These are phyloP conservation scores for Cryptus armator DNA, from an alignment of 2,888 invertebrate genomes.

Conservation along the genomic window DNA sequence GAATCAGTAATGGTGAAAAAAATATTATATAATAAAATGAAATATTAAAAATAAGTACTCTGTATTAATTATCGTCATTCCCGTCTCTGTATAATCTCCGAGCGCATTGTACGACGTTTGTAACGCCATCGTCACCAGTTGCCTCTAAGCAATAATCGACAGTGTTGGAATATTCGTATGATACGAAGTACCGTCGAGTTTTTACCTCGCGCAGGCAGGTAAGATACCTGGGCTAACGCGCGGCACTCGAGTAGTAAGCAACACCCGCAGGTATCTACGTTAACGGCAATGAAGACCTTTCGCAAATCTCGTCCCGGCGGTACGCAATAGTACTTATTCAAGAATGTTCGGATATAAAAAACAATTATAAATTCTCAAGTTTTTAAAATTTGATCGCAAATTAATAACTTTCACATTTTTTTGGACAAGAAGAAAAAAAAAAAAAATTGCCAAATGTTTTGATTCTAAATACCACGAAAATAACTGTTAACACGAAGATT, in stretches of 20 bases:
- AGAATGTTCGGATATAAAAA: no score
- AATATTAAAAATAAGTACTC: not conserved
- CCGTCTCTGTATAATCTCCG: slow-evolving; percentile 1
- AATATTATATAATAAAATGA: not conserved
- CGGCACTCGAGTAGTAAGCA: not conserved
- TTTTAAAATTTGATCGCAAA: no score
- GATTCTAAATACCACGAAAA: no score
- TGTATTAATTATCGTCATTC: not conserved
- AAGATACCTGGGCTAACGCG: slow-evolving; percentile 18
- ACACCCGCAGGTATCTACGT: slow-evolving; percentile 45
- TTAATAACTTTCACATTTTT: no score
- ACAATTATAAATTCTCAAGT: no score
- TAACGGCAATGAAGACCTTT: slow-evolving; percentile 22
- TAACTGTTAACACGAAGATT: no score
- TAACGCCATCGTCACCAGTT: slow-evolving; percentile 26
- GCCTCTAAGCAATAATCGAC: not conserved
- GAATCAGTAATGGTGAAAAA: slow-evolving; percentile 25
- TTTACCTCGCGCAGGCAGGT: slow-evolving; percentile 47
- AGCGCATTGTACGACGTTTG: not conserved
- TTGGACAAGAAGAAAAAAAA: no score
- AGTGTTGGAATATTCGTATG: slow-evolving; percentile 6
- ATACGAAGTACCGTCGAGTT: slow-evolving; percentile 46
- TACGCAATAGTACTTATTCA: not conserved
- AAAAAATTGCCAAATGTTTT: no score
- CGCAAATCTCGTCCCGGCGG: not conserved